Evolutionary conservation across 2,888 invertebrate genomes (phyloP), one percentile per base, ranked within the genome.

Genomic region (Operophtera brumata): DNA sequence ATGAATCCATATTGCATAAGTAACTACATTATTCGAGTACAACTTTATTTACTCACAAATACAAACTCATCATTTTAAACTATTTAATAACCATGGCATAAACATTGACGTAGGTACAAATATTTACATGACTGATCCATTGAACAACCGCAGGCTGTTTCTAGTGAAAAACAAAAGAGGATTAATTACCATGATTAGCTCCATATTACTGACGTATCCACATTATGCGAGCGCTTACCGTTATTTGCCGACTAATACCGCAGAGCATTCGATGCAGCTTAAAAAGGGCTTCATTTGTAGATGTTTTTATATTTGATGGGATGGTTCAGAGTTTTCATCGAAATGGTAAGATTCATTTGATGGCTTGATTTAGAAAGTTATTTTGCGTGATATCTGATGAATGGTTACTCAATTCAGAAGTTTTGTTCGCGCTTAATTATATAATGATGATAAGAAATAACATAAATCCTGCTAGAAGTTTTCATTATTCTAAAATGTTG

Each of bases 131-230:
- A 56, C 47, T 51, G 51, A 40, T 41, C 35, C 47, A 41, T 34
- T 47, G 40, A 13, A 45, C 45, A 44, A 82, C 82, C 74, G 77
- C 77, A 75, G 32, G 13, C 40, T 39, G 25, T 52, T 47, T 42
- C 81, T 80, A 80, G 78, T 77, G 80, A 84, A 80, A 84, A 86
- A 84, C 86, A 81, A 80, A 84, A 86, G 84, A 86, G 80, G 87
- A 88, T 89, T 86, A 89, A 88, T 89, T 89, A 88, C 80, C 83
- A 76, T 87, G 87, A 90, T 89, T 86, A 89, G 86, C 83, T 81
- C 69, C 79, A 80, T 84, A 85, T 84, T 78, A 82, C 83, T 84
- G 86, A 84, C 82, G 82, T 82, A 83, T 80, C 79, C 77, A 80
- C 80, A 82, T 84, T 83, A 87, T 85, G 85, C 82, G 30, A 47